Base-by-base conservation (phyloP, 2,113 vertebrate species). In the Xiphophorus hellerii region DNA sequence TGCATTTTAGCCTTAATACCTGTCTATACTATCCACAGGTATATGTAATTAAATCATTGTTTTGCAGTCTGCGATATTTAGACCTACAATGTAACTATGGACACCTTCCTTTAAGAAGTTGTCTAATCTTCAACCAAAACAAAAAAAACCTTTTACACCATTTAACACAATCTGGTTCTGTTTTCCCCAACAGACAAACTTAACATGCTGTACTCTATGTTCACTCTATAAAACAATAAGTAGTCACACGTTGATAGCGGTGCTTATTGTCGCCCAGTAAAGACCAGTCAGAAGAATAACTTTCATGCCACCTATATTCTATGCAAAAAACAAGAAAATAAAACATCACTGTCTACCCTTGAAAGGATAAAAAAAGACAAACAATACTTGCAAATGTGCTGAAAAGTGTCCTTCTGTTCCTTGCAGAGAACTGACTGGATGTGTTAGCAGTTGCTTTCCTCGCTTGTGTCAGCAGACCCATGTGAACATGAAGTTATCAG, bases 381-480 rank as follows among this genome's bases (percentile, higher is more conserved):
- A 84, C 64, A 39, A 58, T 12, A 76, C 76, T 74, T 81, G 74
- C 71, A 74, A 78, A 87, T 70, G 84, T 71, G 67, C 61, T 66
- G 61, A 74, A 71, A 82, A 78, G 51, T 75, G 39, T 68, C 25
- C 17, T 37, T 72, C 73, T 80, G 27, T 74, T 80, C 71, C 35
- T 78, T 60, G 62, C 69, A 70, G n/a, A 14, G 6, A 62, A 67
- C 76, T 78, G 84, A 93, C 87, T 88, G 78, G 73, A 89, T 84
- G 84, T 83, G 69, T 78, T 83, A 82, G 78, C 84, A 81, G 78
- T 82, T 42, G 75, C 13, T 69, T 78, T 51, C 17, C 29, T 73
- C 73, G 79, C 30, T n/a, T 73, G 66, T 76, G 71, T 81, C 72
- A 70, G 58, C 31, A 44, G 67, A 71, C 60, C 29, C n/a, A 35